A percentile compares a stretch with the other conserved stretches of the same genome.
Evolutionary conservation across 2,113 vertebrate species (phyloP).

Genomic region (Arothron firmamentum): DNA sequence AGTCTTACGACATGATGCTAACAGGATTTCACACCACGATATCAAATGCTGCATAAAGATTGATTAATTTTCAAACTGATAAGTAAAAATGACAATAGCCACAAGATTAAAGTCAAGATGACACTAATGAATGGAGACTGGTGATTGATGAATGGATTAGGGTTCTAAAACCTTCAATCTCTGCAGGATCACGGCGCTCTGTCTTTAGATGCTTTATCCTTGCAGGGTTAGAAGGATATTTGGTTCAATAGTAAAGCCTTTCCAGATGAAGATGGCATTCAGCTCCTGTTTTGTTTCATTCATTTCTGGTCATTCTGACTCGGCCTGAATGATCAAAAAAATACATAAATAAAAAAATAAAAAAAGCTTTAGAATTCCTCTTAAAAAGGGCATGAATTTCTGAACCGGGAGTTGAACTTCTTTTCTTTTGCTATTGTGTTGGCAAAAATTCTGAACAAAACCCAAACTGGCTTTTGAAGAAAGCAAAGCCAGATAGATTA

Average conservation of each 20-base stretch:
- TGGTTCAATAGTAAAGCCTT: slow-evolving; percentile 14
- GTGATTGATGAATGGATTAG: slow-evolving; percentile 55
- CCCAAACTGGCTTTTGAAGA: too few relatives aligned
- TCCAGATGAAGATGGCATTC: slow-evolving; percentile 21
- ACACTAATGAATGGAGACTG: slow-evolving; percentile 58
- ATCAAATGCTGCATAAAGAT: slow-evolving; percentile 47
- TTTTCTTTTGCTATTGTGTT: too few relatives aligned
- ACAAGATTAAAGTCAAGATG: slow-evolving; percentile 47
- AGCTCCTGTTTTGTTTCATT: slow-evolving; percentile 3
- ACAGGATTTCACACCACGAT: slow-evolving; percentile 37
- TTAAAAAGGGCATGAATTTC: not conserved
- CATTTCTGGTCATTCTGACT: not conserved
- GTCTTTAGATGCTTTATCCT: slow-evolving; percentile 23
- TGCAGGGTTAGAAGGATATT: slow-evolving; percentile 10
- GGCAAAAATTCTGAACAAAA: too few relatives aligned
- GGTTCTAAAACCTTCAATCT: slow-evolving; percentile 50
- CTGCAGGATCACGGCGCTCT: slow-evolving; percentile 19
- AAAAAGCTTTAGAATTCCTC: not conserved
- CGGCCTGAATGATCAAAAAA: not conserved
- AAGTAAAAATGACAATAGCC: slow-evolving; percentile 57
- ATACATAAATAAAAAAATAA: not conserved
- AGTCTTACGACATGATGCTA: slow-evolving; percentile 8
- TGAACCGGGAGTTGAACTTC: too few relatives aligned
- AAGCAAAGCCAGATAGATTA: too few relatives aligned
- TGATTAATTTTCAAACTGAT: slow-evolving; percentile 54